A percentile compares a stretch with the other conserved stretches of the same genome.
Conservation (phyloP, 2,113 vertebrate species). For the Oenanthe melanoleuca region DNA sequence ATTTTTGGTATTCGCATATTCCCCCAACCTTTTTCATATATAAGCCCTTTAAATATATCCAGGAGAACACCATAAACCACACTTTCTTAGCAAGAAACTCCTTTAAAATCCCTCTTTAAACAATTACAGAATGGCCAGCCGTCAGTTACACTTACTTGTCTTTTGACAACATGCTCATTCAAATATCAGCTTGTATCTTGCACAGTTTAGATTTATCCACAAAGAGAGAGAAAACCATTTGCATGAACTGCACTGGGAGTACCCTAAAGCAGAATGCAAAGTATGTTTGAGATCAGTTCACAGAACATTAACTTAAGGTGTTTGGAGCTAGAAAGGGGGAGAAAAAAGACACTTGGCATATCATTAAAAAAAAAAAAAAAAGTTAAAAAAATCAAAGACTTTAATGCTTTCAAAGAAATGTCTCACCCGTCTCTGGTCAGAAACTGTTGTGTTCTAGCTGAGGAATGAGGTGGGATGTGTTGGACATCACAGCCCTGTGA, state of each 20-base stretch:
- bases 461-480: not conserved
- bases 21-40: not conserved
- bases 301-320: not conserved
- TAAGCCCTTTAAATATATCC: not conserved
- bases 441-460: not conserved
- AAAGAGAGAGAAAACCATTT: not conserved
- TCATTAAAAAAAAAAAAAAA: not conserved
- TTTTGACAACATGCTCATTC: not conserved
- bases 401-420: not conserved
- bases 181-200: not conserved
- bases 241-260: not conserved
- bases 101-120: not conserved
- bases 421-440: not conserved
- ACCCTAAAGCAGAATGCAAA: not conserved
- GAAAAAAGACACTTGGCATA: not conserved
- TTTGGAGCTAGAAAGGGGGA: not conserved
- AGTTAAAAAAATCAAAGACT: not conserved
- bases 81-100: not conserved
- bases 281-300: not conserved
- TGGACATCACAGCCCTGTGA: accelerated
- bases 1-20: not conserved
- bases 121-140: not conserved
- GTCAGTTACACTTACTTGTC: not conserved
- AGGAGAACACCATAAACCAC: not conserved
- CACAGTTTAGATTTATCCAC: not conserved